Conservation (phyloP, 2,888 invertebrate species). For the Podabrus alpinus region DNA sequence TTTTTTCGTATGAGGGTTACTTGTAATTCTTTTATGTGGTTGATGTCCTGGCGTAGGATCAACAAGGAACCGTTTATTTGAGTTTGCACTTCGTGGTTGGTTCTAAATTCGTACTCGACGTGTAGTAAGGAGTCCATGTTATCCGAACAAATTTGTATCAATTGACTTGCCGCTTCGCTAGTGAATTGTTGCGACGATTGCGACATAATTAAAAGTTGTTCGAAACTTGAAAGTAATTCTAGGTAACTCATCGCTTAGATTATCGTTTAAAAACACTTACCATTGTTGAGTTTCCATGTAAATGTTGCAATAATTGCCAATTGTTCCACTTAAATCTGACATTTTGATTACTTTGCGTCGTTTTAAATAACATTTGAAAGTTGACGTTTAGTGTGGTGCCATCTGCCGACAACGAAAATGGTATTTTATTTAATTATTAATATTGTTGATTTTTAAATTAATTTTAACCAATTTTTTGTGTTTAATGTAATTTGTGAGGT, state of each 20-base stretch:
- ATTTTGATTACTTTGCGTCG: neutral
- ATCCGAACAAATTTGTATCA: neutral
- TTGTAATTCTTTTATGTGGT: neutral
- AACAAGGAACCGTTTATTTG: neutral
- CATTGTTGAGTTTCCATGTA: neutral
- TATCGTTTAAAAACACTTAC: neutral
- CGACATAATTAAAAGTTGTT: neutral
- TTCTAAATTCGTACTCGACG: neutral
- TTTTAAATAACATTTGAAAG: neutral
- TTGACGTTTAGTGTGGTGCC: neutral
- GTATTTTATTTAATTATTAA: neutral
- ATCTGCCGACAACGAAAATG: neutral
- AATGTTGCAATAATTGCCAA: neutral
- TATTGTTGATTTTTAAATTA: neutral
- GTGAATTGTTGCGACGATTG: neutral
- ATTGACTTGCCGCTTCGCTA: neutral
- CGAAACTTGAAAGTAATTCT: neutral
- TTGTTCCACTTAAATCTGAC: neutral
- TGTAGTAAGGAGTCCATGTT: neutral
- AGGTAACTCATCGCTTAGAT: neutral
- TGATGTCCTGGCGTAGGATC: neutral
- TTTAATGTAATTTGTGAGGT: too few relatives aligned
- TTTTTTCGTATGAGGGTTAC: neutral
- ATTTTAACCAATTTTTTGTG: neutral
- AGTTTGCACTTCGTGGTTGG: neutral